Conservation (phyloP, 2,797 vertebrate species). For the Hafferia zeledoni region DNA sequence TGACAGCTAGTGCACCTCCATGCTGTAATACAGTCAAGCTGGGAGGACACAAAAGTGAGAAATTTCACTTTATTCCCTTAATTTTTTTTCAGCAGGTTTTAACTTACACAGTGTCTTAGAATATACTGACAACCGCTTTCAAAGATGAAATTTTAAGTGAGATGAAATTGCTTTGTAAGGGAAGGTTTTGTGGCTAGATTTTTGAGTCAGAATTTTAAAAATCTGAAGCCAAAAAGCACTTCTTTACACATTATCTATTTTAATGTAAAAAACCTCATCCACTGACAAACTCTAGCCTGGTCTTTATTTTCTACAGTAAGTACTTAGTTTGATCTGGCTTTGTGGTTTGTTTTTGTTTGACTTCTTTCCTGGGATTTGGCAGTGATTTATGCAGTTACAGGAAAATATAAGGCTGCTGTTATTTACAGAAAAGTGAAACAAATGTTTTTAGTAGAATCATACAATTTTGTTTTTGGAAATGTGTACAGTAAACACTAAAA, state of each 20-base stretch:
- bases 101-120: not conserved
- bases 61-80: conserved; percentile 14
- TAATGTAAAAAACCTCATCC: not conserved
- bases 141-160: conserved; percentile 4
- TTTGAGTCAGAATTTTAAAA: not conserved
- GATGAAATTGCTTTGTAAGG: not conserved
- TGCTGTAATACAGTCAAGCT: not conserved
- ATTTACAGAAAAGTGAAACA: conserved; percentile 15
- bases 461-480: not conserved
- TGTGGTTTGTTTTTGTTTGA: not conserved
- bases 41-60: not conserved
- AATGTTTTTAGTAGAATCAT: not conserved
- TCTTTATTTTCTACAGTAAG: not conserved
- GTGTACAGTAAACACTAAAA: not conserved
- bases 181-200: not conserved
- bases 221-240: not conserved
- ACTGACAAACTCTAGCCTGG: not conserved
- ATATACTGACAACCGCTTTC: not conserved
- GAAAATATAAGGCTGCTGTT: not conserved
- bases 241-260: not conserved
- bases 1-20: conserved; percentile 7
- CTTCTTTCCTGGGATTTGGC: not conserved
- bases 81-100: conserved; percentile 44
- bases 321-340: not conserved
- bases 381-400: not conserved